These are phyloP conservation scores for Styela plicata DNA, from an alignment of 23 tunicate species.

Conservation along the genomic window DNA sequence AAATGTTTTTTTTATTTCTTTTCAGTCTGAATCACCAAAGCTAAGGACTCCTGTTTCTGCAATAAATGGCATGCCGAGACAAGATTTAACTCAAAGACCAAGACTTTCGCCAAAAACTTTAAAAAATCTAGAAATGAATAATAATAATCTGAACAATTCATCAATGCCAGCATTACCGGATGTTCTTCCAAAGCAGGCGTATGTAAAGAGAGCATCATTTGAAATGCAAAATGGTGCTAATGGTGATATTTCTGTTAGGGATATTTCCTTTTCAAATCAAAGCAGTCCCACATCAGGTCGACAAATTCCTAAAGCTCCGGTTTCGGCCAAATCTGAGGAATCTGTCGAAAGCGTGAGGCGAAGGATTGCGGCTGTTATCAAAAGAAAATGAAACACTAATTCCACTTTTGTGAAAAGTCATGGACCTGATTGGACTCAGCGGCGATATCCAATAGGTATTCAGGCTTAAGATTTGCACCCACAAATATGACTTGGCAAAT, in stretches of 20 bases:
- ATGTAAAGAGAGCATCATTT: background rate
- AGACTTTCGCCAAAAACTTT: background rate
- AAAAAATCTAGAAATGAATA: background rate
- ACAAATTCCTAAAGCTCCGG: background rate
- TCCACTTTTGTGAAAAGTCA: too few relatives aligned
- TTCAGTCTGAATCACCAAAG: background rate
- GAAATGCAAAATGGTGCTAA: background rate
- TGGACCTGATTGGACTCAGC: too few relatives aligned
- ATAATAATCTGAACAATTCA: background rate
- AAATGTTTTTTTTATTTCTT: too few relatives aligned
- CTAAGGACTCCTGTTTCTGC: conserved; percentile 59
- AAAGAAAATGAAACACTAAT: conserved; percentile 56
- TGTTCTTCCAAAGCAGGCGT: background rate
- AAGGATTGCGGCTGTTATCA: conserved; percentile 86
- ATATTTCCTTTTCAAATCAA: conserved; percentile 5
- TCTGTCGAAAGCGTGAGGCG: conserved; percentile 53
- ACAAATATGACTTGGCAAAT: too few relatives aligned
- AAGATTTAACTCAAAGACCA: background rate
- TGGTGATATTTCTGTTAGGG: conserved; percentile 3
- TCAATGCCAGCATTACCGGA: background rate
- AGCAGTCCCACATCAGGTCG: background rate
- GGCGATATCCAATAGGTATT: too few relatives aligned
- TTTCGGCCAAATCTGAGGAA: conserved; percentile 66
- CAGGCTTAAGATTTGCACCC: too few relatives aligned
- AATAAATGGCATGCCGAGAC: conserved; percentile 39